Base-by-base conservation (phyloP, 2,797 vertebrate genomes). In the Eulemur albifrons region DNA sequence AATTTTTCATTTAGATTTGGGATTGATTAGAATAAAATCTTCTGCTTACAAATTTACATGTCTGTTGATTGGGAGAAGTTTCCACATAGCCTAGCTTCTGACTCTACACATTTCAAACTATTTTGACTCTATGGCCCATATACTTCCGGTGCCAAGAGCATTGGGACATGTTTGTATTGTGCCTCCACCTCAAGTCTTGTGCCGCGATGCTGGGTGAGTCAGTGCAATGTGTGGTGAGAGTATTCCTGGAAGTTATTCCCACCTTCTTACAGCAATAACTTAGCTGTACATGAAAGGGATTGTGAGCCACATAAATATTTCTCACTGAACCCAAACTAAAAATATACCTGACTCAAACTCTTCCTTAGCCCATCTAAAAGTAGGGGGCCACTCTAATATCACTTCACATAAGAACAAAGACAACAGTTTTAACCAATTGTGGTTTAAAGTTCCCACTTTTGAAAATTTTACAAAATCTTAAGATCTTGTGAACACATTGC, bases 331-430 rank as follows among this genome's bases (percentile, higher is more conserved):
- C 38, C 18, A 57, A 43, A 52, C n/a, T 57, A 83, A 90, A 27
- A 88, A 63, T 69, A 48, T 40, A 17, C 12, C 40, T 15, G 45
- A 21, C 20, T 23, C 70, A 79, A 32, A 40, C 20, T 61, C 79
- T 80, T 93, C 27, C 67, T 94, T 65, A 80, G 69, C 52, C 25
- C 14, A 65, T 65, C 30, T 81, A 57, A 83, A 95, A 90, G 90
- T 86, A 73, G 25, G 18, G 35, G n/a, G 2, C 9, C 30, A 25
- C 13, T 69, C 35, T 63, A 30, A 48, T 10, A 40, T 57, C 84
- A 76, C 27, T 1, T 35, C 30, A 38, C 21, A 73, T 27, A 21
- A 87, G 43, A 70, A 54, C 48, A 85, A 67, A 88, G 50, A 45
- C 40, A n/a, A 18, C 67, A 65, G 27, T 63, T 93, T 93, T 96